Conservation (phyloP, 2,797 vertebrate species). For the Myripristis jacobus region DNA sequence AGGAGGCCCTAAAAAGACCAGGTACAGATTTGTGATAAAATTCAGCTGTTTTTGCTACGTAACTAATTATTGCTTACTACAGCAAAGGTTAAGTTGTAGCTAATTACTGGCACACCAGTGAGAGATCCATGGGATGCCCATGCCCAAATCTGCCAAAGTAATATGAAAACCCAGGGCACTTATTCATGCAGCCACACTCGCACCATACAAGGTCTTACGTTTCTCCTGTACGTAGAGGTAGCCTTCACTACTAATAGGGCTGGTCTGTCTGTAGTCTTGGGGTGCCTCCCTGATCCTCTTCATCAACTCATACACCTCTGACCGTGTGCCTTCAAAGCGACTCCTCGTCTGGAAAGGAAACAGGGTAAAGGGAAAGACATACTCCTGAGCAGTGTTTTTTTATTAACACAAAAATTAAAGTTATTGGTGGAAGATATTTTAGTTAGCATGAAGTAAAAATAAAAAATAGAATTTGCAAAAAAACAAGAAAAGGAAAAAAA, state of each 20-base stretch:
- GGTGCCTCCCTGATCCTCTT: slow-evolving; percentile 92
- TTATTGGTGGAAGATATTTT: too few species aligned
- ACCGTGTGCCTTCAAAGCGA: slow-evolving; percentile 95
- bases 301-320: slow-evolving; percentile 95
- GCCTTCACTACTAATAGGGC: slow-evolving; percentile 93
- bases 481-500: too few species aligned
- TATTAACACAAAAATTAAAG: too few species aligned
- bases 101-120: neutral
- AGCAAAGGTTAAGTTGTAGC: too few species aligned
- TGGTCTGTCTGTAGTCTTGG: slow-evolving; percentile 92
- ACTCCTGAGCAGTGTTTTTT: slow-evolving; percentile 1
- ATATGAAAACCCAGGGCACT: neutral
- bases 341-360: slow-evolving; percentile 87
- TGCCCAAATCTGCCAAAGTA: neutral
- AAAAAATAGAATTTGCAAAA: too few species aligned
- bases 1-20: slow-evolving; percentile 87
- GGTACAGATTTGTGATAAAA: neutral
- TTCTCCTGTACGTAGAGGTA: slow-evolving; percentile 98
- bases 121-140: neutral
- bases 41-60: neutral
- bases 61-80: too few species aligned
- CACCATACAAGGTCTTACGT: slow-evolving; percentile 82
- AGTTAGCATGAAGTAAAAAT: too few species aligned
- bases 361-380: slow-evolving; percentile 29
- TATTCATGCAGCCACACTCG: neutral